These are phyloP conservation scores for Coptotermes formosanus DNA, from an alignment of 1,140 invertebrate genomes.

Conservation along the genomic window DNA sequence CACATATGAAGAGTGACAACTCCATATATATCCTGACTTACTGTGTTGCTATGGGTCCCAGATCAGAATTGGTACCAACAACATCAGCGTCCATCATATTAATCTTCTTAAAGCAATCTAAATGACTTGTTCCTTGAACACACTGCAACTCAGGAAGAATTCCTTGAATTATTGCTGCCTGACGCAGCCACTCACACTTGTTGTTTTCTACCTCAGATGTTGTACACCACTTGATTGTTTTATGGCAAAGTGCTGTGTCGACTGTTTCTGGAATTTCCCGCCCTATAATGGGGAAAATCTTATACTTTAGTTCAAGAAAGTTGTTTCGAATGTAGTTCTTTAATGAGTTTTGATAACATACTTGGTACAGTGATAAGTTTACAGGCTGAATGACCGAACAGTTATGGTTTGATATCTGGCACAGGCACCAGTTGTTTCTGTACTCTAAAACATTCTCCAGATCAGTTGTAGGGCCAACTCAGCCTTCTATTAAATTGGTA, in stretches of 20 bases:
- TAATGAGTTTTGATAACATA: too few relatives aligned
- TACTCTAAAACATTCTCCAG: too few relatives aligned
- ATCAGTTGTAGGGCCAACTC: too few relatives aligned
- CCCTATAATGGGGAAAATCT: background rate
- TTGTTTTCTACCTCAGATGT: conserved; percentile 50
- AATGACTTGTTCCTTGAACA: conserved; percentile 44
- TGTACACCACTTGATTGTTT: conserved; percentile 59
- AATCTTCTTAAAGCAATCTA: conserved; percentile 63
- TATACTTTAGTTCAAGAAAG: too few relatives aligned
- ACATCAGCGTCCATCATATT: conserved; percentile 61
- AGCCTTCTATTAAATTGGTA: too few relatives aligned
- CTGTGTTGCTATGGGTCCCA: conserved; percentile 67
- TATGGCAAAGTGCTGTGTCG: conserved; percentile 45
- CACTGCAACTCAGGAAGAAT: conserved; percentile 58
- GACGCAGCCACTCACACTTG: conserved; percentile 61
- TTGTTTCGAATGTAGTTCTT: too few relatives aligned
- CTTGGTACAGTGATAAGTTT: too few relatives aligned
- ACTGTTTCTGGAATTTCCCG: conserved; percentile 19
- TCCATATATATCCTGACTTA: conserved; percentile 45
- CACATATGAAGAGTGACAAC: too few relatives aligned
- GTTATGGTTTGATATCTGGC: too few relatives aligned
- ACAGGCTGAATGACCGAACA: too few relatives aligned
- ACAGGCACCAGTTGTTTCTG: too few relatives aligned
- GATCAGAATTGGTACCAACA: conserved; percentile 64
- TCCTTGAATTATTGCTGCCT: conserved; percentile 54